Percentiles rank a stretch among this genome's conserved stretches.
Evolutionary conservation across 2,797 vertebrate species (phyloP).

Genomic region (Eospalax fontanierii): DNA sequence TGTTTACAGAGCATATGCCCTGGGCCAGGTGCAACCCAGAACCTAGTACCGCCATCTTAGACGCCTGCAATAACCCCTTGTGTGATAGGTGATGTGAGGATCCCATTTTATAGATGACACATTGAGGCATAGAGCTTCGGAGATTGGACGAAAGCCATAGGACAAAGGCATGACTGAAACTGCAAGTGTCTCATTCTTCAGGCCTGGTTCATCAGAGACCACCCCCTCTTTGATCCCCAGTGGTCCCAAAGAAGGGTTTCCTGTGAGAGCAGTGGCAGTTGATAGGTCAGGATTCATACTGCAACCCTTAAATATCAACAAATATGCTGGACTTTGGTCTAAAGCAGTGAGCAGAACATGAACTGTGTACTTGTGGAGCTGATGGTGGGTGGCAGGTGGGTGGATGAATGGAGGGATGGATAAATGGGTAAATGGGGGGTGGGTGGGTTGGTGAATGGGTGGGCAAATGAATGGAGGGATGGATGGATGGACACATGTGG

Average conservation of each 20-base stretch:
- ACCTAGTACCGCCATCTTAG: accelerated
- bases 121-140: not conserved
- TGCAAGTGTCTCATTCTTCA: not conserved
- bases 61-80: accelerated
- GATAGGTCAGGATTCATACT: not conserved
- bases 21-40: accelerated
- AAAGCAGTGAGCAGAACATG: too few relatives aligned
- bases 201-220: not conserved
- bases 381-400: not conserved
- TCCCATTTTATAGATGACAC: not conserved
- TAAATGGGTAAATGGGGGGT: too few relatives aligned
- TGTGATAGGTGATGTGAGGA: accelerated
- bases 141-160: not conserved
- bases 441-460: not conserved
- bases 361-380: not conserved
- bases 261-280: too few relatives aligned
- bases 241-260: not conserved
- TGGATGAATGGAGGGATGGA: not conserved
- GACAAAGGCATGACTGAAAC: not conserved
- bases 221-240: not conserved
- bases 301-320: not conserved
- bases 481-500: not conserved
- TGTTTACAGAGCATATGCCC: not conserved
- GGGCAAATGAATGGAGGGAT: not conserved
- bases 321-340: not conserved